Evolutionary conservation across 1,140 invertebrate species (phyloP).

Genomic region (Steinernema feltiae): DNA sequence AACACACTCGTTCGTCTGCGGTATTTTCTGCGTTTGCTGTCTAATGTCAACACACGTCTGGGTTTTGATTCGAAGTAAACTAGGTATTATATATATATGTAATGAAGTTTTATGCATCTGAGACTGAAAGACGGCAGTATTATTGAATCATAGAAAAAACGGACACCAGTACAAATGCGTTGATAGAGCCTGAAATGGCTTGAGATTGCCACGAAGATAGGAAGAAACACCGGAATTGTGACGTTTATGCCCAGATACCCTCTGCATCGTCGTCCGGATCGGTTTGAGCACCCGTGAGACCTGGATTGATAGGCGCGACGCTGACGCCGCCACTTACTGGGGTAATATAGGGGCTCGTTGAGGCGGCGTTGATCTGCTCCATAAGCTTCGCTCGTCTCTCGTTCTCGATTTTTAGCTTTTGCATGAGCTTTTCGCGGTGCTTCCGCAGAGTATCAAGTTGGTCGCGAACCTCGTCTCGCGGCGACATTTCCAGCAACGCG

Average conservation of each 20-base stretch:
- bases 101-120: not conserved
- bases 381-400: constrained; percentile 68
- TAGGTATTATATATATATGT: too few species aligned
- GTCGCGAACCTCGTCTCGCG: constrained; percentile 64
- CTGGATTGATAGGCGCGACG: constrained; percentile 14
- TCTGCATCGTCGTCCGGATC: constrained; percentile 33
- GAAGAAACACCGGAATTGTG: constrained; percentile 12
- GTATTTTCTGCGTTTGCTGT: not conserved
- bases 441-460: constrained; percentile 62
- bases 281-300: not conserved
- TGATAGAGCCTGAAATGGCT: not conserved
- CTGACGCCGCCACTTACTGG: not conserved
- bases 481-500: constrained; percentile 72
- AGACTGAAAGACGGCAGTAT: constrained; percentile 15
- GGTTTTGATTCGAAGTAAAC: not conserved
- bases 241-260: constrained; percentile 37
- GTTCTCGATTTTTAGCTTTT: constrained; percentile 63
- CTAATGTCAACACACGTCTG: not conserved
- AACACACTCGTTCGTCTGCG: not conserved
- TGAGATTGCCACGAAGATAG: constrained; percentile 4
- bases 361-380: constrained; percentile 15
- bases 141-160: not conserved
- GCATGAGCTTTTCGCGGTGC: constrained; percentile 39
- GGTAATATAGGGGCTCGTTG: not conserved
- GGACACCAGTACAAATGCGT: not conserved